Evolutionary conservation across 2,888 invertebrate genomes (phyloP).

Genomic region (Agriotes lineatus): DNA sequence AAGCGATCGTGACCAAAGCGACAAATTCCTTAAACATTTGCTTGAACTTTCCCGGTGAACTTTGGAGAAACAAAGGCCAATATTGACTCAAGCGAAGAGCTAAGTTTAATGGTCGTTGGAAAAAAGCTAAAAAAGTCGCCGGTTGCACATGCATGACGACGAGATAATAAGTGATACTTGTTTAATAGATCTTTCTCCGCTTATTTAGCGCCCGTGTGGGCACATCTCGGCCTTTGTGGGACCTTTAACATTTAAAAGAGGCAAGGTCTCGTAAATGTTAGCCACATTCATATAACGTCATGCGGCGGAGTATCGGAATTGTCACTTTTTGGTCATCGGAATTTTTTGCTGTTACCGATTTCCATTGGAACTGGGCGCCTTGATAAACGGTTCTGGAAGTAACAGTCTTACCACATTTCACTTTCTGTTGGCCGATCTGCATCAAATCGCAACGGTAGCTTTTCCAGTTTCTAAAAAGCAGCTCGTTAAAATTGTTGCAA

Average conservation of each 20-base stretch:
- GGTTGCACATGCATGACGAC: conserved; percentile 6
- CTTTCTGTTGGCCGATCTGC: no score
- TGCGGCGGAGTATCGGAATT: conserved; percentile 9
- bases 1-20: no score
- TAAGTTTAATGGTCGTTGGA: not conserved
- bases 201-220: conserved; percentile 40
- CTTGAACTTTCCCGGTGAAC: no score
- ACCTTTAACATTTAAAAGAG: conserved; percentile 40
- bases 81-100: no score
- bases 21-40: no score
- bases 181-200: conserved; percentile 29
- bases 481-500: no score
- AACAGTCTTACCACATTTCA: no score
- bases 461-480: no score
- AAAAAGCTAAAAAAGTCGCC: not conserved
- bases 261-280: conserved; percentile 44
- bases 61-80: no score
- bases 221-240: conserved; percentile 37
- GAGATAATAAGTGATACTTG: conserved; percentile 1
- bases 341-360: not conserved
- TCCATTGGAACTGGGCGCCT: no score
- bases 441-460: no score
- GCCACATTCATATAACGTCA: conserved; percentile 28
- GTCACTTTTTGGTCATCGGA: conserved; percentile 12
- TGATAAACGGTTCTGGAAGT: no score